Conservation (phyloP, 53 echinoderm and acorn worm species). For the Holothuria leucospilota region DNA sequence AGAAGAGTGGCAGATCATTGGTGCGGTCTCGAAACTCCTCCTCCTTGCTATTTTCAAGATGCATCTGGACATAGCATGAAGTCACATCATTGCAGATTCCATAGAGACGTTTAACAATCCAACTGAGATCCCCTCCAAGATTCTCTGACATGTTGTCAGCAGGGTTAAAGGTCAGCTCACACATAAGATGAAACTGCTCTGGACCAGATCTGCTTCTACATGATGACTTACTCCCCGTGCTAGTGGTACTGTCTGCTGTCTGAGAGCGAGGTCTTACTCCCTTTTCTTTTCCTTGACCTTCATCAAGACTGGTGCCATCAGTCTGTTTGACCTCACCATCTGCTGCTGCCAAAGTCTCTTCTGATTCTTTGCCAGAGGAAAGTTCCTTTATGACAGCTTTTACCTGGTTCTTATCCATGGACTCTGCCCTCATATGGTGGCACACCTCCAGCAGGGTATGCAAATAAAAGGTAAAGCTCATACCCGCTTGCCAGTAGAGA, state of each 20-base stretch:
- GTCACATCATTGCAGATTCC: conserved; percentile 97
- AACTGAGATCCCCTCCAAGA: conserved; percentile 62
- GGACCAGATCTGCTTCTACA: conserved; percentile 44
- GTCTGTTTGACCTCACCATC: conserved; percentile 49
- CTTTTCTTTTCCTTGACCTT: background rate
- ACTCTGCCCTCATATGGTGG: conserved; percentile 82
- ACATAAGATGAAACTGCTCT: conserved; percentile 68
- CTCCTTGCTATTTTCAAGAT: conserved; percentile 56
- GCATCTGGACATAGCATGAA: conserved; percentile 91
- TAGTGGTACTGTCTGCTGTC: conserved; percentile 44
- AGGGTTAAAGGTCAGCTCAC: conserved; percentile 88
- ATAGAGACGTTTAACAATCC: conserved; percentile 88
- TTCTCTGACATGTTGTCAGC: conserved; percentile 1
- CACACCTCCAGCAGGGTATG: conserved; percentile 96
- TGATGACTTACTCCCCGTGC: conserved; percentile 37
- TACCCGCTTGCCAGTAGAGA: conserved; percentile 94
- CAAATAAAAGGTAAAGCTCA: conserved; percentile 99
- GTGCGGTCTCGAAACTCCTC: conserved; percentile 52
- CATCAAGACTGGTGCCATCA: background rate
- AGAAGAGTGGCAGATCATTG: conserved; percentile 91
- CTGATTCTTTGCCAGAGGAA: background rate
- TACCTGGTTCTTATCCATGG: conserved; percentile 72
- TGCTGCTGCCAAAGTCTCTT: conserved; percentile 20
- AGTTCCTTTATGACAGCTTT: conserved; percentile 70
- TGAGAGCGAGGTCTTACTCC: conserved; percentile 40